These are phyloP conservation scores for Sandelia bainsii DNA, from an alignment of 2,797 vertebrate genomes.

Conservation along the genomic window DNA sequence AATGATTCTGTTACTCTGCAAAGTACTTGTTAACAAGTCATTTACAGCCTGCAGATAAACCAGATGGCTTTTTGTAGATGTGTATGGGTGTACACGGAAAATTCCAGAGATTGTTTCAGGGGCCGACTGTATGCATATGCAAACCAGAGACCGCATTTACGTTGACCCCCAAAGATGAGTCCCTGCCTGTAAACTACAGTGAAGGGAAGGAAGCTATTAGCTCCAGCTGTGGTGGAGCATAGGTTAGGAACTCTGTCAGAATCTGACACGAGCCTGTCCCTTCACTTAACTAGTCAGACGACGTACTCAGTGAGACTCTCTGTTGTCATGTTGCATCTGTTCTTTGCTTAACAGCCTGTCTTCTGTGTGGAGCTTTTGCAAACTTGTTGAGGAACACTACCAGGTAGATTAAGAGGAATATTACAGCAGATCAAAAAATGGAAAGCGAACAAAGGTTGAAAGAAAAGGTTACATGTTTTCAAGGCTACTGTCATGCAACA, in stretches of 20 bases:
- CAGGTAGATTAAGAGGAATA: too few species aligned
- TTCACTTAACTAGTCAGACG: constrained; percentile 3
- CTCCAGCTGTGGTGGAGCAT: constrained; percentile 41
- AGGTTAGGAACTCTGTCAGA: constrained; percentile 37
- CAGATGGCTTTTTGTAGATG: neutral
- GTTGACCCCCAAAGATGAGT: constrained; percentile 39
- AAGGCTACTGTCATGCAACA: too few species aligned
- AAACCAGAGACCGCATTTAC: constrained; percentile 32
- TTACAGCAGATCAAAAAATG: too few species aligned
- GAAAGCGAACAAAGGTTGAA: too few species aligned
- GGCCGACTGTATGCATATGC: constrained; percentile 12
- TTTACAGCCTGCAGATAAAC: constrained; percentile 16
- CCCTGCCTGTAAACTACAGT: constrained; percentile 56
- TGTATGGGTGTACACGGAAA: neutral
- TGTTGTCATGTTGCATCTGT: neutral
- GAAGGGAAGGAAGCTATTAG: constrained; percentile 58
- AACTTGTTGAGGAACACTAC: too few species aligned
- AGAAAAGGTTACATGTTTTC: too few species aligned
- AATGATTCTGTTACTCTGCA: neutral
- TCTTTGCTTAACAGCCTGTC: neutral
- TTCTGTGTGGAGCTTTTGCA: neutral
- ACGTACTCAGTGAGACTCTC: neutral
- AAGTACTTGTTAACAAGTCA: neutral
- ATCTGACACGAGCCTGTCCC: neutral
- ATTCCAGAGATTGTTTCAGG: constrained; percentile 14